Base-by-base conservation (phyloP, 2,888 invertebrate species). In the Drosophila colorata region DNA sequence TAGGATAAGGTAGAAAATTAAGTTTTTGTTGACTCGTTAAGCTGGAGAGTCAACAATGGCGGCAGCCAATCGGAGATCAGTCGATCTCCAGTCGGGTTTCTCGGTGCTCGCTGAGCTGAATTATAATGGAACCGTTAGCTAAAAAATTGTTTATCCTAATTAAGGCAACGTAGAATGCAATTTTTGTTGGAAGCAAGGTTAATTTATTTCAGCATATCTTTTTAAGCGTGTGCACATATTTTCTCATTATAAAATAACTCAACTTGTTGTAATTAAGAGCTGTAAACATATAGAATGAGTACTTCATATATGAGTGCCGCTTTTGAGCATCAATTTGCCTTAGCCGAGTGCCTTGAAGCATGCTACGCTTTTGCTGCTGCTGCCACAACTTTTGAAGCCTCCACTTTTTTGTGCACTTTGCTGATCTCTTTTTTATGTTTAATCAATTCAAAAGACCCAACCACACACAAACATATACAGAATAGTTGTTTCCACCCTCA, bases 401-500 rank as follows among this genome's bases (percentile, higher is more conserved):
- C 33, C 33, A 37, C 53, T 53, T 44, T 72, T 72, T 72, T 55
- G 78, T 59, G 46, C 66, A 72, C 81, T 75, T 73, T 59, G 69
- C 74, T 79, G 79, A 88, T 86, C 77, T 81, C 58, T 61, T 67
- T 70, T 78, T 70, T 52, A 57, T 64, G 71, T 69, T 74, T 79
- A 81, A 88, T 75, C 78, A 74, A 74, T 74, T 78, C 70, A 59
- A 64, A 47, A 44, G 53, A 37, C 8, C 49, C 43, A 48, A 20
- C 37, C 35, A 18, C 31, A 49, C 38, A 23, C 41, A 40, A 7
- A 28, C 51, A 68, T 20, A 43, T 9, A 23, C 18, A 33, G 23
- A 14, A 23, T 53, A 70, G 67, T 60, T 73, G 56, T 35, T 59
- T 47, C 14, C 56, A 33, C 46, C 46, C 60, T 16, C 35, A 65